phyloP scores from a whole-genome alignment of 2,888 invertebrate genomes.

The Dasysyrphus tricinctus region DNA sequence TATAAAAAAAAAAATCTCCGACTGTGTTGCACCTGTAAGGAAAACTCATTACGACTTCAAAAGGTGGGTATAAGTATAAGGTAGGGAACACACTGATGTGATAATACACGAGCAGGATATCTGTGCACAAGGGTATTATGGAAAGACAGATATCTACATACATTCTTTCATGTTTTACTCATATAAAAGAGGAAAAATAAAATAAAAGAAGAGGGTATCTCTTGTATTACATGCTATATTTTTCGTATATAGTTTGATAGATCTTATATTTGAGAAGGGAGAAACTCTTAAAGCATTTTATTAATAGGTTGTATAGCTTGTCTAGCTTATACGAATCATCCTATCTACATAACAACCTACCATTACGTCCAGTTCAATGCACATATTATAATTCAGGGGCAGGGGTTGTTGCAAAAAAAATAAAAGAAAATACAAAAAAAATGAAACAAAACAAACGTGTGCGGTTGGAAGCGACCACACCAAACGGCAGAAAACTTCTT shows the following conservation, averaged over 20 bases:
- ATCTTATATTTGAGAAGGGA: constrained; percentile 23
- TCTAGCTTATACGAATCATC: background rate
- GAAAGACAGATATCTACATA: background rate
- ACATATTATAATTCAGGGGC: constrained; percentile 3
- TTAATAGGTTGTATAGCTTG: constrained; percentile 7
- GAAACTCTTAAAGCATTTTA: constrained; percentile 11
- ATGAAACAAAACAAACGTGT: background rate
- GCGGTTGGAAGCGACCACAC: constrained; percentile 24
- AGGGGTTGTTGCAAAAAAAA: constrained; percentile 2
- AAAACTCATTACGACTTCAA: constrained; percentile 64
- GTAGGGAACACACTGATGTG: constrained; percentile 31
- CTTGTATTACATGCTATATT: constrained; percentile 19
- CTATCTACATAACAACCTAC: background rate
- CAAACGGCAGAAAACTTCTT: constrained; percentile 6
- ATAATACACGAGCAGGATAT: constrained; percentile 42
- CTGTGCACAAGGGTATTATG: constrained; percentile 43
- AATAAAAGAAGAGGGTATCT: background rate
- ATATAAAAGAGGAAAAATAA: background rate
- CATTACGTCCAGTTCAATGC: constrained; percentile 29
- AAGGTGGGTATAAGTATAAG: background rate
- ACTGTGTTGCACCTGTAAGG: constrained; percentile 56
- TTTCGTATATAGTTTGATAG: constrained; percentile 21
- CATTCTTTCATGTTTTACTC: background rate
- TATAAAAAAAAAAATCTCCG: background rate
- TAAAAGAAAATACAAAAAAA: background rate